phyloP scores from a whole-genome alignment of 2,113 vertebrate genomes.

The Herpetotheres cachinnans region DNA sequence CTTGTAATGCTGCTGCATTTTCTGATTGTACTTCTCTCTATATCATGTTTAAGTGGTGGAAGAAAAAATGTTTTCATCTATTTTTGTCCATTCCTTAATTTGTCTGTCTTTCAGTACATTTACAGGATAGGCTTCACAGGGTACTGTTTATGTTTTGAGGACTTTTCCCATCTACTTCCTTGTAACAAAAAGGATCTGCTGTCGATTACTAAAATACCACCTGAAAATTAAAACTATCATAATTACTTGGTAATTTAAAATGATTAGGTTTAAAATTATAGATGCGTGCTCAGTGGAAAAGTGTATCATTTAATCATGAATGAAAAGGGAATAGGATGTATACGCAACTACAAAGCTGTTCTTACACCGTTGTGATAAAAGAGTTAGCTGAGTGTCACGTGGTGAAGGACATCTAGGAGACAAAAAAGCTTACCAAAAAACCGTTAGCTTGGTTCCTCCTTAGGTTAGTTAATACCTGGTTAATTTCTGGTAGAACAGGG shows the following conservation, averaged over 20 bases:
- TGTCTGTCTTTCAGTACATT: neutral
- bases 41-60: neutral
- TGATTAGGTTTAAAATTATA: neutral
- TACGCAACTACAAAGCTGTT: rapidly evolving
- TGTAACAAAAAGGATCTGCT: neutral
- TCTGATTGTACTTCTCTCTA: neutral
- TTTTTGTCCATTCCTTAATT: neutral
- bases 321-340: neutral
- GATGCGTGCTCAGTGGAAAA: neutral
- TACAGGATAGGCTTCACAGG: neutral
- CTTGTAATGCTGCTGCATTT: neutral
- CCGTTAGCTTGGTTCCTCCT: neutral
- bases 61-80: neutral
- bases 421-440: neutral
- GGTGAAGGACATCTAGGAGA: neutral
- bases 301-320: rapidly evolving
- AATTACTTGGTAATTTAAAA: neutral
- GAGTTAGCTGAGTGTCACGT: neutral
- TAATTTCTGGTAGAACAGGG: neutral
- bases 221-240: neutral
- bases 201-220: neutral
- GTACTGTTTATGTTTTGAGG: neutral
- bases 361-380: neutral
- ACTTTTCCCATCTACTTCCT: neutral
- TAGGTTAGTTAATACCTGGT: neutral